Base-by-base conservation (phyloP, 2,113 vertebrate genomes). In the Eleginops maclovinus region DNA sequence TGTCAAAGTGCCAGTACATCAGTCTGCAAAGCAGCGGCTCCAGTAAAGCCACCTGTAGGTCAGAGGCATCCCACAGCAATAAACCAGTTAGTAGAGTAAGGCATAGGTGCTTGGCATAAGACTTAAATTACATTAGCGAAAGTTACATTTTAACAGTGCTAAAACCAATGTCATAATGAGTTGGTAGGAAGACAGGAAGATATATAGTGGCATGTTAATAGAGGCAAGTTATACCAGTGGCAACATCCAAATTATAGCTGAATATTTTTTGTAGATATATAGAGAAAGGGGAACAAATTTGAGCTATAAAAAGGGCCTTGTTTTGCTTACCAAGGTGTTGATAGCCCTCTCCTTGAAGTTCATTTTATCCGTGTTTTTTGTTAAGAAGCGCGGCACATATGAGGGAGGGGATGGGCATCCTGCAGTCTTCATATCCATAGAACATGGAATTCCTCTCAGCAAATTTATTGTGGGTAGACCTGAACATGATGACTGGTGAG, bases 311-410 rank as follows among this genome's bases (percentile, higher is more conserved):
- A 8, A 36, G 31, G 31, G 7, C 5, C n/a, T 36, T 36, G 1
- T 7, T 36, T 12, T 28, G 1, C 82, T 89, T 56, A 91, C 78
- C 43, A 97, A 24, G 2, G 93, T 79, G 21, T 97, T 98, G 79
- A 91, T 47, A 22, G 94, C 74, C 28, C 96, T 90, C 59, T 97
- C 90, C 0, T 55, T 65, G 53, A 97, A 97, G 0, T 71, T 94
- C 97, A 99, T 98, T 4, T 0, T 92, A 62, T 97, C 93, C 0
- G 94, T 92, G 80, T 84, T 88, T 44, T 72, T 43, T 1, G 93
- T 95, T 43, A 95, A 95, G 54, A 91, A 92, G 21, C 94, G 92
- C 47, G 96, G 96, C 1, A 96, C 46, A 1, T 93, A 95, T 1
- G 95, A 95, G 1, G 92, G 83, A 0, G 96, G 96, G 28, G 86